Evolutionary conservation across 2,113 vertebrate species (phyloP).

Genomic region (Cebus imitator): DNA sequence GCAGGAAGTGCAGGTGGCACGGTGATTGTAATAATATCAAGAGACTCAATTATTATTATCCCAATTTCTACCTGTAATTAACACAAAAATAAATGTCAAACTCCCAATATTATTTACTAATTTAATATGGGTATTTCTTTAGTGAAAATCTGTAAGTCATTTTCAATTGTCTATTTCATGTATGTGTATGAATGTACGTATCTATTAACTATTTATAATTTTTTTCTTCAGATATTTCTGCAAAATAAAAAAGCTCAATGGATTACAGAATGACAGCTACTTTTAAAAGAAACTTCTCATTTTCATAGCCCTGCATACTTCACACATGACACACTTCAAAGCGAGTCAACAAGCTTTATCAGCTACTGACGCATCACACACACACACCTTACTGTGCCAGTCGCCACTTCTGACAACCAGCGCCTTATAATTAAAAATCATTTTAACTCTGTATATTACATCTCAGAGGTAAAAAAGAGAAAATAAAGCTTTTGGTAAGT

Average conservation of each 20-base stretch:
- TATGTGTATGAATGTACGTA: background rate
- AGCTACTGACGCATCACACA: background rate
- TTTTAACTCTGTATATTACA: background rate
- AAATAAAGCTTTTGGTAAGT: background rate
- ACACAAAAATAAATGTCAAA: conserved; percentile 44
- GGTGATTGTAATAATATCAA: conserved; percentile 99
- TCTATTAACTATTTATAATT: background rate
- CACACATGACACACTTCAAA: background rate
- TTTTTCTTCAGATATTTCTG: background rate
- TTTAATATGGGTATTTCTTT: background rate
- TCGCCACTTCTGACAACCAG: background rate
- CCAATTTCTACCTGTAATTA: conserved; percentile 86
- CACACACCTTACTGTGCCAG: background rate
- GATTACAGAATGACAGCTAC: background rate
- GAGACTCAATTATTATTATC: conserved; percentile 94
- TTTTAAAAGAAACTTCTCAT: background rate
- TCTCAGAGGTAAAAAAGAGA: background rate
- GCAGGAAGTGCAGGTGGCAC: conserved; percentile 98
- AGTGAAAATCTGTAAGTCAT: background rate
- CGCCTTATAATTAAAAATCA: background rate
- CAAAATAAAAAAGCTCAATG: conserved; percentile 11
- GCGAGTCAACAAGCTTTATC: background rate
- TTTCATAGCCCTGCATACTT: background rate
- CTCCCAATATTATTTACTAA: background rate
- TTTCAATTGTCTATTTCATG: background rate